Evolutionary conservation across 2,888 invertebrate species (phyloP).

Genomic region (Strigamia maritima): DNA sequence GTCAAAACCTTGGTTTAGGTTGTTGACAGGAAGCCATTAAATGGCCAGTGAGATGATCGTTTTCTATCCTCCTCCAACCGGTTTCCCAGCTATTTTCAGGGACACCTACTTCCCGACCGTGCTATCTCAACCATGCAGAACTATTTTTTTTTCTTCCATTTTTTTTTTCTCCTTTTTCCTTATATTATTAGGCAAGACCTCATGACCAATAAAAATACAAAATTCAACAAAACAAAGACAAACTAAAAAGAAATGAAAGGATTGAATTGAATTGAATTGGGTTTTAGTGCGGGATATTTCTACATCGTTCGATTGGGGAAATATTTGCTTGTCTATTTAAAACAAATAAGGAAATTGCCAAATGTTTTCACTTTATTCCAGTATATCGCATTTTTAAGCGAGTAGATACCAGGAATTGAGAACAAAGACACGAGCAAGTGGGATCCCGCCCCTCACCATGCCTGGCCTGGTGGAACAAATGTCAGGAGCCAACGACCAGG

Average conservation of each 20-base stretch:
- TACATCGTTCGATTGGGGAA: background rate
- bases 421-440: background rate
- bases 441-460: background rate
- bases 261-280: too few species aligned
- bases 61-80: background rate
- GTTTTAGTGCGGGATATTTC: background rate
- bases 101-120: background rate
- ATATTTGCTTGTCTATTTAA: background rate
- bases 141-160: background rate
- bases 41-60: background rate
- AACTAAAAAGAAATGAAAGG: background rate
- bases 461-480: conserved; percentile 18
- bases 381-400: background rate
- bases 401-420: background rate
- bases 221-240: background rate
- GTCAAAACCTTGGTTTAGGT: conserved; percentile 28
- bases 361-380: background rate
- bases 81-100: background rate
- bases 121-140: background rate
- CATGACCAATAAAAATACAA: background rate
- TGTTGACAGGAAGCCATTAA: conserved; percentile 29
- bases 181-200: background rate
- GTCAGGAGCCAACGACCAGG: conserved; percentile 37
- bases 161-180: background rate
- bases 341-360: background rate